Evolutionary conservation across 2,797 vertebrate genomes (phyloP).

Genomic region (Sebastes oblongus): DNA sequence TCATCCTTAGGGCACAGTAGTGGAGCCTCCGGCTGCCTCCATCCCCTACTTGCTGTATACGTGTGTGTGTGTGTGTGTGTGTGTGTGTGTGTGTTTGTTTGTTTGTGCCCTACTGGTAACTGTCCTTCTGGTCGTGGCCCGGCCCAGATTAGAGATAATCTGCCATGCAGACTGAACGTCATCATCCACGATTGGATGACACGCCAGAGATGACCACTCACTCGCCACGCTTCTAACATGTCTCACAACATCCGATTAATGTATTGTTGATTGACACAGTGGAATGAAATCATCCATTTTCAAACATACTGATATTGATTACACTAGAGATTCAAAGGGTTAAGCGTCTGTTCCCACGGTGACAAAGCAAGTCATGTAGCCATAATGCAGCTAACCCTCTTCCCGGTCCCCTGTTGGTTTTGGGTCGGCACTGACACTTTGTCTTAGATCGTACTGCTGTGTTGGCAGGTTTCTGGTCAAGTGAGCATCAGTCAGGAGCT

Average conservation of each 20-base stretch:
- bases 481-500: constrained; percentile 58
- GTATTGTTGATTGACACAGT: neutral
- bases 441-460: constrained; percentile 67
- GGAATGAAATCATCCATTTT: neutral
- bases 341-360: constrained; percentile 21
- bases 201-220: constrained; percentile 56
- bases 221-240: constrained; percentile 3
- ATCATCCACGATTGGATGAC: constrained; percentile 64
- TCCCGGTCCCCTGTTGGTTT: constrained; percentile 52
- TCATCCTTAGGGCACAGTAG: neutral
- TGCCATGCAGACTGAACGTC: constrained; percentile 73
- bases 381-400: constrained; percentile 52
- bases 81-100: neutral
- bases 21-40: neutral
- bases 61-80: neutral
- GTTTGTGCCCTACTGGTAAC: constrained; percentile 2
- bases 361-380: constrained; percentile 53
- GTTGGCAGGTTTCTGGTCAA: constrained; percentile 68
- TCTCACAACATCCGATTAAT: neutral
- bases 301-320: neutral
- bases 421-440: constrained; percentile 55
- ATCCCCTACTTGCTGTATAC: neutral
- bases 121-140: constrained; percentile 42
- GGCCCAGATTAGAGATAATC: constrained; percentile 84
- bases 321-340: neutral